Base-by-base conservation (phyloP, 2,797 vertebrate species). In the Lagothrix lagotricha region DNA sequence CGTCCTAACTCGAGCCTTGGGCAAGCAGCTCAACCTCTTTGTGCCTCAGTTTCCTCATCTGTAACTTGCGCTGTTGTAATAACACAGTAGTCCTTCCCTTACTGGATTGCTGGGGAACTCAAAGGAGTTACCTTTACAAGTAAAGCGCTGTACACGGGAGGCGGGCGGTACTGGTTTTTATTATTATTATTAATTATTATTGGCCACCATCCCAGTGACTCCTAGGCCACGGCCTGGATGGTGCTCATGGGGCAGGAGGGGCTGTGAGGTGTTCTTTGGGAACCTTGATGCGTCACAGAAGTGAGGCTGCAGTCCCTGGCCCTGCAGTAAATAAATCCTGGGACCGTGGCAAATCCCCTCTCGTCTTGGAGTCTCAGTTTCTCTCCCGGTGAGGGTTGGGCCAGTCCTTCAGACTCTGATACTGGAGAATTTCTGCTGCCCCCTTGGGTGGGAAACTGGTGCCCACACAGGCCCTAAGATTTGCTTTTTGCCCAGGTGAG, bases 271-370 rank as follows among this genome's bases (percentile, higher is more conserved):
- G 2, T 54, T 22, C 39, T 48, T 1, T 13, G n/a, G 30, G 77
- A 61, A 67, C 14, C 24, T 0, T 0, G 0, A 9, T 7, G 39
- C 4, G 1, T 70, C 9, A n/a, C 0, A 79, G 36, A 48, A 54
- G n/a, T 0, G 14, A 57, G 44, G 84, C 58, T 20, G 10, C 10
- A 7, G 26, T 44, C 67, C 61, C 30, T 41, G n/a, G 19, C 22
- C 54, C 77, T 54, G 28, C 28, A 4, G 0, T 5, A 5, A 58
- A 48, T 4, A 50, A 70, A 28, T 24, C 75, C 81, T 36, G 5
- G 6, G 44, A 48, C 36, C 9, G 11, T 1, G 11, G 50, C 52
- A 28, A 26, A 64, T 52, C 84, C 50, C 58, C 30, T 22, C 44
- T 80, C 5, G 15, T 13, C 50, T n/a, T 75, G 0, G 3, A 22